Evolutionary conservation across 2,797 vertebrate species (phyloP), one percentile per base, ranked within the genome.

Genomic region (Craterocephalus amniculus): DNA sequence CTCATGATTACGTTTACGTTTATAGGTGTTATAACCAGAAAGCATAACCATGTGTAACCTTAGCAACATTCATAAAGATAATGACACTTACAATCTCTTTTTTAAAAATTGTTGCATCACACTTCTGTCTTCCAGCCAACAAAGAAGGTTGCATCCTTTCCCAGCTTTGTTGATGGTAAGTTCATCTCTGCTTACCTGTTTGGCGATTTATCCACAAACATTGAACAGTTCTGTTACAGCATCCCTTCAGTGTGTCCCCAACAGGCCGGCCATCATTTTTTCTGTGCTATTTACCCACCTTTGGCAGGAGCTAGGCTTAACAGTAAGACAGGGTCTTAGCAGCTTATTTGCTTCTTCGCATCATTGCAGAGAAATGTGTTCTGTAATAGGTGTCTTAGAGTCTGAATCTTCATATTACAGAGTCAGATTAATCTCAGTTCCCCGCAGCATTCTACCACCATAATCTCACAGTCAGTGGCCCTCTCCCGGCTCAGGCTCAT

Each of bases 121-220:
- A 29, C 73, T 86, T 76, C 49, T 88, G 60, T 92, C 86, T 91
- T 90, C 29, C 81, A 94, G 95, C 95, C 96, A 90, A 95, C 96
- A 58, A 99, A 98, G 95, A 99, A 99, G 89, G 95, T 94, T 49
- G 93, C 97, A 20, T 95, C 97, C 0, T 99, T 99, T 87, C 98
- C 98, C 78, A 99, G 97, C 91, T 99, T 99, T 91, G 98, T 99
- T 63, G 98, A 99, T 84, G 98, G 98, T 99, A 93, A 97, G 97
- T 91, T 63, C 59, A 72, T 84, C 65, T 66, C 61, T 72, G 60
- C 49, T 67, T 54, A 82, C 76, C 68, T 82, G 72, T 66, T 81
- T 38, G 58, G 31, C 63, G 65, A 76, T 86, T 22, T 83, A 86
- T 87, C 84, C 36, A 72, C 63, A 75, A 74, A 52, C 58, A 67